phyloP scores from a whole-genome alignment of 2,888 invertebrate genomes.

The Philereme vetulata region DNA sequence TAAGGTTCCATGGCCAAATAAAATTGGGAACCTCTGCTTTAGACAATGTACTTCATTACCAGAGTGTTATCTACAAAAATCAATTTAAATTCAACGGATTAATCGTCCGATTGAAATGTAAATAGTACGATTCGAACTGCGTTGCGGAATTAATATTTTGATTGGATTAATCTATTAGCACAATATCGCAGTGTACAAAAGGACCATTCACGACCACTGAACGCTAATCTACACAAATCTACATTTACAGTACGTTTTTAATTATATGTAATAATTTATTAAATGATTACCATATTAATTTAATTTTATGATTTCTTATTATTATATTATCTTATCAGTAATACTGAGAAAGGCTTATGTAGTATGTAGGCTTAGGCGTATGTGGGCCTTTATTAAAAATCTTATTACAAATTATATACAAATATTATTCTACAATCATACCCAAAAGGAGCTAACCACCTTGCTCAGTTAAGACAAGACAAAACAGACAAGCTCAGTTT shows the following conservation, averaged over 20 bases:
- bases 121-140: slow-evolving; percentile 64
- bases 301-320: no score
- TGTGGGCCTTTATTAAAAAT: slow-evolving; percentile 22
- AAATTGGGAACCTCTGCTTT: no score
- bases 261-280: no score
- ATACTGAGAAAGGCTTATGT: slow-evolving; percentile 20
- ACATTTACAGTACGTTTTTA: no score
- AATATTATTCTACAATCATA: no score
- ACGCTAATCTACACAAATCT: slow-evolving; percentile 7
- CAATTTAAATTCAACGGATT: slow-evolving; percentile 64
- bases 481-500: no score
- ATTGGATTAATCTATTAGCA: slow-evolving; percentile 82
- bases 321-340: slow-evolving; percentile 16
- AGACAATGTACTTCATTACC: no score
- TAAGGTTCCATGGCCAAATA: no score
- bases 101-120: slow-evolving; percentile 74
- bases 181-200: slow-evolving; percentile 67
- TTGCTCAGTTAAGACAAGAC: no score
- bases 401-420: slow-evolving; percentile 18
- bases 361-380: no score
- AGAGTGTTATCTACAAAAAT: slow-evolving; percentile 44
- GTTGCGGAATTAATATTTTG: slow-evolving; percentile 80
- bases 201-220: slow-evolving; percentile 47
- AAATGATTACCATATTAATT: no score
- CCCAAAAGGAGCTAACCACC: neutral